Evolutionary conservation across 2,113 vertebrate species (phyloP), one percentile per base, ranked within the genome.

Genomic region (Perca schrenkii): DNA sequence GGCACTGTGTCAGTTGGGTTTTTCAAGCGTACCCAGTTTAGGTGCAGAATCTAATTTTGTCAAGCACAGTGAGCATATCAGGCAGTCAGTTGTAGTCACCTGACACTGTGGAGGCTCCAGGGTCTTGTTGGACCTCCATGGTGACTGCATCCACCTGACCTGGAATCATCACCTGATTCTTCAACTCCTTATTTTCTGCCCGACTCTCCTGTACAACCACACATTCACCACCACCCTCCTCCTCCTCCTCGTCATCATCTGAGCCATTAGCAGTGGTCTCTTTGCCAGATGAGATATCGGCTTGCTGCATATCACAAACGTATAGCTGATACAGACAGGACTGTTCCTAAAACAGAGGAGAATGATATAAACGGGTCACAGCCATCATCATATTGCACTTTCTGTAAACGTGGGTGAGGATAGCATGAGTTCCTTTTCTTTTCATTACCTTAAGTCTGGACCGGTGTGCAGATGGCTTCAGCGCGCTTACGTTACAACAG

Each of bases 261-360:
- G 63, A 52, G 22, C 57, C 19, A 43, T 40, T 49, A 6, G 54
- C 40, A 25, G 54, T 13, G 6, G 14, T 66, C 19, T 84, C 75
- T 62, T 66, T 77, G 64, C 56, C 69, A 43, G 17, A 58, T 0
- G 50, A 62, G 22, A 80, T 25, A 36, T 28, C 36, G 34, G 72
- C 77, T 21, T 82, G 54, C 0, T 89, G 88, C 88, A 93, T 92
- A 4, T 61, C 73, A 57, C 8, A 17, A 62, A 67, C 34, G 0
- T 21, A 4, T 3, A 34, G 46, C 21, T 71, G 58, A 67, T 22
- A 46, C 4, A 65, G 8, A 63, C 54, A 81, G 1, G 53, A 11
- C 28, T 22, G 77, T 12, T 31, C 28, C 84, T 92, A 50, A 28
- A 75, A 66, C 61, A 75, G 22, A 74, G 0, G 56, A 17, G 12